Conservation (phyloP, 2,113 vertebrate species). For the Laticauda colubrina region DNA sequence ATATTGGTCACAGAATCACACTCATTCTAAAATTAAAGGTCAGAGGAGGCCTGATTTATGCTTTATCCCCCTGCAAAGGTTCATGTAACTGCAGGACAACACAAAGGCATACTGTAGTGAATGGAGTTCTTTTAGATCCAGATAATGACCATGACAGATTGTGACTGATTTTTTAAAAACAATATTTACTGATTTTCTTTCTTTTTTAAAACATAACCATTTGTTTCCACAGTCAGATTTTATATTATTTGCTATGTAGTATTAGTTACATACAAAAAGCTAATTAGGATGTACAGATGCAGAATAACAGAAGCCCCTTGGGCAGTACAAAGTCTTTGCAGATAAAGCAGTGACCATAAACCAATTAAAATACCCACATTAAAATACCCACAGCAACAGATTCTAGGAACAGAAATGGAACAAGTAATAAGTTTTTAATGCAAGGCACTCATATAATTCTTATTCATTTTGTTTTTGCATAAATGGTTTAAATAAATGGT, state of each 20-base stretch:
- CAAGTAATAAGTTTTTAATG: neutral
- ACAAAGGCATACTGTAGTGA: neutral
- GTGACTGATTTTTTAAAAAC: neutral
- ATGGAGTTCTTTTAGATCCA: neutral
- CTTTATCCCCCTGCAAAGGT: too few species aligned
- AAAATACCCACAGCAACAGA: neutral
- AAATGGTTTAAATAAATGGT: too few species aligned
- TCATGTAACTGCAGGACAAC: neutral
- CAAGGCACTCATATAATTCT: neutral
- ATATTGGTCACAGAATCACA: neutral
- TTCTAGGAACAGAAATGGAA: neutral
- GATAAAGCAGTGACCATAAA: neutral
- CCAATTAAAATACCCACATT: neutral
- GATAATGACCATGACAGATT: too few species aligned
- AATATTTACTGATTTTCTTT: neutral
- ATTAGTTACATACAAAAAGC: neutral
- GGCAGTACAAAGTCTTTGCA: neutral
- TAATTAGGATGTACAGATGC: neutral
- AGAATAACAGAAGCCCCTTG: neutral
- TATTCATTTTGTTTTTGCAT: neutral
- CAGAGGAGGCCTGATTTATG: neutral
- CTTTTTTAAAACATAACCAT: neutral
- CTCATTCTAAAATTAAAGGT: neutral
- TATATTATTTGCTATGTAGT: neutral
- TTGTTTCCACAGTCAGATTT: conserved; percentile 27